Conservation (phyloP, 2,113 vertebrate species). For the Archocentrus centrarchus region DNA sequence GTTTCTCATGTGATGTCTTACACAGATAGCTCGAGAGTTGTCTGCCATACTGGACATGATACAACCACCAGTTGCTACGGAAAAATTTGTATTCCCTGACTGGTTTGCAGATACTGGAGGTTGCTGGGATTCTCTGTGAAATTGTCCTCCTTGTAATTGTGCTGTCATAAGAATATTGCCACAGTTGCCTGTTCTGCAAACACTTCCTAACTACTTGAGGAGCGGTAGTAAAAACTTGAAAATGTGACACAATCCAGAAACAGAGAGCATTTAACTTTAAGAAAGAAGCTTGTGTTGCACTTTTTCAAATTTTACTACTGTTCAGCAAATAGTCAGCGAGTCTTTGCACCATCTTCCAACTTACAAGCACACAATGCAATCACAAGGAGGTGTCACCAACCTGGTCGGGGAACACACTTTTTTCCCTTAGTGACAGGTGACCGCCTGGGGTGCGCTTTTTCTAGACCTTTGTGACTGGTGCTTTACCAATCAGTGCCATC, state of each 20-base stretch:
- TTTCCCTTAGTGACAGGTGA: too few relatives aligned
- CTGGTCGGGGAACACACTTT: too few relatives aligned
- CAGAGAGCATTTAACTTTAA: neutral
- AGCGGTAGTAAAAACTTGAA: neutral
- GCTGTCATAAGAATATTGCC: neutral
- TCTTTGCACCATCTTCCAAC: too few relatives aligned
- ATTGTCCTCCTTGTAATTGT: neutral
- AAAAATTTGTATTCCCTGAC: neutral
- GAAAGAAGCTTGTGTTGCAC: fast-evolving
- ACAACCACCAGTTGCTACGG: neutral
- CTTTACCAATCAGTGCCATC: too few relatives aligned
- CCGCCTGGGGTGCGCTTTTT: too few relatives aligned
- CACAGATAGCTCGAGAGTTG: neutral
- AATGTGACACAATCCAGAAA: neutral
- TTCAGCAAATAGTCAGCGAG: too few relatives aligned
- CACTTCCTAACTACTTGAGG: neutral
- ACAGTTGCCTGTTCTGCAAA: neutral
- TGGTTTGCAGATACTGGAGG: neutral
- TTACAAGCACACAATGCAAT: too few relatives aligned
- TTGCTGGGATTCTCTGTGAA: neutral
- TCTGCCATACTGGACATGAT: neutral
- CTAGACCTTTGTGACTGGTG: too few relatives aligned
- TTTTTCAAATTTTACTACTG: too few relatives aligned
- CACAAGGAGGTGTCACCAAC: too few relatives aligned
- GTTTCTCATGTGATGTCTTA: neutral